Percentiles rank a stretch among this genome's conserved stretches.
Evolutionary conservation across 53 echinoderm and acorn worm species (phyloP).

Genomic region (Arbacia lixula): DNA sequence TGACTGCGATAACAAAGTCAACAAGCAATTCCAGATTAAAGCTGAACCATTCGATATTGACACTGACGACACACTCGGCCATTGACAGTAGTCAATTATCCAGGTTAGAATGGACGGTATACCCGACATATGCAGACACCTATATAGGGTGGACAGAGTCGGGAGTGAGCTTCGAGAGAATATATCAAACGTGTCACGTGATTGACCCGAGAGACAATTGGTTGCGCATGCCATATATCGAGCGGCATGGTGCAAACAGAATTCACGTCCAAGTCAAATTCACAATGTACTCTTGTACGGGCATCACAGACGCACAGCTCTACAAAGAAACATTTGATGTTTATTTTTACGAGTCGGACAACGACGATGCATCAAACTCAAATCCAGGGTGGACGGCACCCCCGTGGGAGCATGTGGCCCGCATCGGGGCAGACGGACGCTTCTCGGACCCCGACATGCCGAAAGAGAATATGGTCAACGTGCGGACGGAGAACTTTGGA

Average conservation of each 20-base stretch:
- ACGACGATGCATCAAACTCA: conserved; percentile 46
- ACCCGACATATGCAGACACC: no score
- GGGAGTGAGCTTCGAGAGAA: conserved; percentile 80
- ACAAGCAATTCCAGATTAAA: no score
- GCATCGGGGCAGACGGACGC: conserved; percentile 90
- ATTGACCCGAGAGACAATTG: conserved; percentile 70
- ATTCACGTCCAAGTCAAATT: conserved; percentile 88
- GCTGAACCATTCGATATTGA: no score
- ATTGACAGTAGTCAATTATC: no score
- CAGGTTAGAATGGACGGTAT: no score
- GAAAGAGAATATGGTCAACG: conserved; percentile 56
- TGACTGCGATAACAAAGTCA: no score
- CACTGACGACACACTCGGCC: no score
- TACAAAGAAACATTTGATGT: conserved; percentile 99
- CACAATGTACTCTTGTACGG: conserved; percentile 89
- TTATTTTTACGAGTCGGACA: conserved; percentile 79
- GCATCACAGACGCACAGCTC: conserved; percentile 76
- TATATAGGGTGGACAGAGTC: conserved; percentile 96
- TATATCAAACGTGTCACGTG: conserved; percentile 73
- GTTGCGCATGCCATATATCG: conserved; percentile 83
- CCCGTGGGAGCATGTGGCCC: conserved; percentile 69
- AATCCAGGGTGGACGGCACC: conserved; percentile 64
- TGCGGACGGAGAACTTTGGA: conserved; percentile 68
- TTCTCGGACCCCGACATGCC: conserved; percentile 80
- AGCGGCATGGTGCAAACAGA: conserved; percentile 74